These are phyloP conservation scores for Hermetia illucens DNA, from an alignment of 1,140 invertebrate genomes.

Conservation along the genomic window DNA sequence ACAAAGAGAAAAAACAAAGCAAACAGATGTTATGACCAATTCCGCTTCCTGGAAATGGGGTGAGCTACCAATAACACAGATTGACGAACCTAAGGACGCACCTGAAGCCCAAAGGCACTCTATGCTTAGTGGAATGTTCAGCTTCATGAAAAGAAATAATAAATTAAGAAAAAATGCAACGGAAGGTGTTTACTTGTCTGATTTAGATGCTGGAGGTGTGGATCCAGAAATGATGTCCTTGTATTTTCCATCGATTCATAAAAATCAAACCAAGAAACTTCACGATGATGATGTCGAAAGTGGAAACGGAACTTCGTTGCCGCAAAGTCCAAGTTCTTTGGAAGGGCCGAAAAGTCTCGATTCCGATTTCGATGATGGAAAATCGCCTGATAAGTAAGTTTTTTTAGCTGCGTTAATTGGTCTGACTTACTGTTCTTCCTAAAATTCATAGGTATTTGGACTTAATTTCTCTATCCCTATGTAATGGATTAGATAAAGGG, in stretches of 20 bases:
- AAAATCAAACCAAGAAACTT: slow-evolving; percentile 3
- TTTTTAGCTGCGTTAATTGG: slow-evolving; percentile 5
- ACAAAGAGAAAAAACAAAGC: slow-evolving; percentile 40
- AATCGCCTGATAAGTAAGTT: slow-evolving; percentile 43
- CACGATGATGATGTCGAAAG: slow-evolving; percentile 89
- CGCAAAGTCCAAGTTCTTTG: slow-evolving; percentile 77
- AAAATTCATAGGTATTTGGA: slow-evolving; percentile 30
- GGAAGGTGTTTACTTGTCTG: slow-evolving; percentile 79
- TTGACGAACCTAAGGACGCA: slow-evolving; percentile 15
- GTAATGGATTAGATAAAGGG: slow-evolving; percentile 54
- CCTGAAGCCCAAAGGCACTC: slow-evolving; percentile 48
- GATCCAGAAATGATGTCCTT: slow-evolving; percentile 81
- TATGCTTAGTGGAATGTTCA: slow-evolving; percentile 80
- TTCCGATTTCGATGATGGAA: slow-evolving; percentile 66
- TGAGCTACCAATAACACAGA: slow-evolving; percentile 61
- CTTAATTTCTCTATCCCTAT: slow-evolving; percentile 62
- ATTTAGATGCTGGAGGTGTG: slow-evolving; percentile 74
- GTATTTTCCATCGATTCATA: slow-evolving; percentile 53
- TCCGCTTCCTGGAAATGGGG: slow-evolving; percentile 87
- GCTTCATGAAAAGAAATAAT: slow-evolving; percentile 76
- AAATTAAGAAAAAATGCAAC: slow-evolving; percentile 53
- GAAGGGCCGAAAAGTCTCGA: slow-evolving; percentile 64
- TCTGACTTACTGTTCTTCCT: neutral
- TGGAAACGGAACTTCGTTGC: slow-evolving; percentile 83
- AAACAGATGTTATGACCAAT: slow-evolving; percentile 32